These are phyloP conservation scores for Aramus guarauna DNA, from an alignment of 2,113 vertebrate species.

Conservation along the genomic window DNA sequence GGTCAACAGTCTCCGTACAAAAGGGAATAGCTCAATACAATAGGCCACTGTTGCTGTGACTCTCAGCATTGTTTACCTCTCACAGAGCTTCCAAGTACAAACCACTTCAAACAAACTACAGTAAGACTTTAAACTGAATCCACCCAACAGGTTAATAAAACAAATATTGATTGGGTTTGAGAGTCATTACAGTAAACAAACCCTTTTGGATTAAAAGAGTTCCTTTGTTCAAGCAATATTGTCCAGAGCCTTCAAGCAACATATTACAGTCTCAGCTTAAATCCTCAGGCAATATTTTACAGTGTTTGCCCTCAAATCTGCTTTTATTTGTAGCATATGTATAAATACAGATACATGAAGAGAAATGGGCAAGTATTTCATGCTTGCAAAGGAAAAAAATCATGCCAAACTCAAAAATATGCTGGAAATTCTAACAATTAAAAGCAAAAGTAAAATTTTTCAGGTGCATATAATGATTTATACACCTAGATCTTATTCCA, in stretches of 20 bases:
- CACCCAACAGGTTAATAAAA: constrained; percentile 51
- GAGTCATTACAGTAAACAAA: constrained; percentile 23
- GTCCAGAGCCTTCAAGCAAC: constrained; percentile 40
- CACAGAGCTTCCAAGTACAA: constrained; percentile 45
- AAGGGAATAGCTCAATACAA: constrained; percentile 52
- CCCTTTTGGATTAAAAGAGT: not conserved
- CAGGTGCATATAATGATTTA: not conserved
- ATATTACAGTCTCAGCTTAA: not conserved
- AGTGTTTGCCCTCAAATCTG: constrained; percentile 8
- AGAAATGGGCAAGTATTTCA: not conserved
- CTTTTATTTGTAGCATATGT: not conserved
- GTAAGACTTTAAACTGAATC: constrained; percentile 55
- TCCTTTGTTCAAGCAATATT: constrained; percentile 36
- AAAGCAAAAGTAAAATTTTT: not conserved
- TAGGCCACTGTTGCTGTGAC: constrained; percentile 47
- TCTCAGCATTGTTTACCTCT: constrained; percentile 59
- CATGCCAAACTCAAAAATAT: not conserved
- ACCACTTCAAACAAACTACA: constrained; percentile 44
- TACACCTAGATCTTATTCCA: not conserved
- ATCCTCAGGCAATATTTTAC: constrained; percentile 12
- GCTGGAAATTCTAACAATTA: not conserved
- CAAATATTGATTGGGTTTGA: constrained; percentile 42
- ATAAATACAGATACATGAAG: not conserved
- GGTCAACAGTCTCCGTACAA: not conserved
- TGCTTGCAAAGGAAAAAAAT: not conserved